Evolutionary conservation across 2,113 vertebrate genomes (phyloP).

Genomic region (Anarrhichthys ocellatus): DNA sequence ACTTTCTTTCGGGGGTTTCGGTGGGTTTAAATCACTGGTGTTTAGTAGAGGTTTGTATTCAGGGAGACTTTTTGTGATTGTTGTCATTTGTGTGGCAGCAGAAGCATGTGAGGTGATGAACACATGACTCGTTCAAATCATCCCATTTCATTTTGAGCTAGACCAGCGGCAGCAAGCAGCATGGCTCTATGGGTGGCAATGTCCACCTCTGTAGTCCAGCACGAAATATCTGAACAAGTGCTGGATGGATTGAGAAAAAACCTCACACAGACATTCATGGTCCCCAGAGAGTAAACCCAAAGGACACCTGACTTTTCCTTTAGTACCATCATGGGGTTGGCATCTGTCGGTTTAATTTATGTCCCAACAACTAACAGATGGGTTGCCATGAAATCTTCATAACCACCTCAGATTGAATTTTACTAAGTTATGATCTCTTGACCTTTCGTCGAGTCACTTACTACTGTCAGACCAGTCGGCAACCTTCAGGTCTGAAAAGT

Average conservation of each 20-base stretch:
- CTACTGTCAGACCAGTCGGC: background rate
- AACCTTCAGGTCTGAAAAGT: background rate
- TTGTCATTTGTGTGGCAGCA: constrained; percentile 12
- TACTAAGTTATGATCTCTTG: background rate
- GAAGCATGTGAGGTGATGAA: background rate
- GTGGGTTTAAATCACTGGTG: constrained; percentile 7
- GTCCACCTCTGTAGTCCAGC: background rate
- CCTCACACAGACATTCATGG: background rate
- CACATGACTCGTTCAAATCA: background rate
- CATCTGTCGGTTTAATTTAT: background rate
- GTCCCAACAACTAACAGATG: background rate
- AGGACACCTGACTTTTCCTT: background rate
- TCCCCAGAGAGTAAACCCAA: background rate
- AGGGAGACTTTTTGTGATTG: constrained; percentile 2
- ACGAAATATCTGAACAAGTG: background rate
- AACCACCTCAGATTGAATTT: background rate
- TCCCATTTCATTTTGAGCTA: background rate
- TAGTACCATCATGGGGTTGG: background rate
- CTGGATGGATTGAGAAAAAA: background rate
- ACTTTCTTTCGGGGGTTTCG: constrained; percentile 37
- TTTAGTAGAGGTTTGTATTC: constrained; percentile 19
- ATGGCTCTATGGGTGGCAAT: background rate
- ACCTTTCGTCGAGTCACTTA: background rate
- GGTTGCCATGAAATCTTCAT: background rate
- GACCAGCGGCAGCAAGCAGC: background rate